Evolutionary conservation across 1,140 invertebrate species (phyloP).

Genomic region (Gryon sp.): DNA sequence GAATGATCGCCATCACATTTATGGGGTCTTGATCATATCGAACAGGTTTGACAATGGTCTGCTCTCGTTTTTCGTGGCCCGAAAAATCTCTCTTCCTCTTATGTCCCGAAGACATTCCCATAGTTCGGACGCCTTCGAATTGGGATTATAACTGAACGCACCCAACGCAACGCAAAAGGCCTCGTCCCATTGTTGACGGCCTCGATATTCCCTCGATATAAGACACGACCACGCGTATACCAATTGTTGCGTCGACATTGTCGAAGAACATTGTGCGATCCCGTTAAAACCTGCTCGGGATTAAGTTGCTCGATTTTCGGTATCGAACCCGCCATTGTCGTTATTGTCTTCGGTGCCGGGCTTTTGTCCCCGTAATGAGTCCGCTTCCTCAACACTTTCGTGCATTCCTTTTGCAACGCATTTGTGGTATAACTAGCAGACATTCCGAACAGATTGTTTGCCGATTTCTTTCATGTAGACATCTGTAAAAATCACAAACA

Average conservation of each 20-base stretch:
- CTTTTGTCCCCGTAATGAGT: slow-evolving; percentile 55
- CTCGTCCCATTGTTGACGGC: slow-evolving; percentile 60
- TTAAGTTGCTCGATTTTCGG: slow-evolving; percentile 62
- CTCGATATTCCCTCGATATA: slow-evolving; percentile 56
- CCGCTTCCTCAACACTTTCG: slow-evolving; percentile 43
- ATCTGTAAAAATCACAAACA: slow-evolving; percentile 37
- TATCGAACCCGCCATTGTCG: slow-evolving; percentile 58
- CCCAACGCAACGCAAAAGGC: slow-evolving; percentile 47
- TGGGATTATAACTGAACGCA: slow-evolving; percentile 57
- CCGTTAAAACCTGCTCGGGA: slow-evolving; percentile 57
- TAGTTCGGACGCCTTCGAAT: slow-evolving; percentile 41
- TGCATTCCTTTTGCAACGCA: slow-evolving; percentile 34
- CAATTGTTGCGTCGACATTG: slow-evolving; percentile 53
- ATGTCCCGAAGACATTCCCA: slow-evolving; percentile 55
- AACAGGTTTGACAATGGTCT: slow-evolving; percentile 57
- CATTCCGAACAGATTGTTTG: slow-evolving; percentile 48
- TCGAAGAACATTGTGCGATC: slow-evolving; percentile 37
- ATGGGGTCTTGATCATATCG: slow-evolving; percentile 59
- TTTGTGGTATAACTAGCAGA: slow-evolving; percentile 11
- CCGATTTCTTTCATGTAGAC: slow-evolving; percentile 41
- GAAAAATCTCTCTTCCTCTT: slow-evolving; percentile 28
- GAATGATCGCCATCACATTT: slow-evolving; percentile 41
- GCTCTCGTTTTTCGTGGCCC: slow-evolving; percentile 51
- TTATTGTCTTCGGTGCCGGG: slow-evolving; percentile 41
- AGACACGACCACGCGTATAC: slow-evolving; percentile 32